Percentiles rank a stretch among this genome's conserved stretches.
phyloP scores from a whole-genome alignment of 2,888 invertebrate genomes.

The Drosophila paramelanica region DNA sequence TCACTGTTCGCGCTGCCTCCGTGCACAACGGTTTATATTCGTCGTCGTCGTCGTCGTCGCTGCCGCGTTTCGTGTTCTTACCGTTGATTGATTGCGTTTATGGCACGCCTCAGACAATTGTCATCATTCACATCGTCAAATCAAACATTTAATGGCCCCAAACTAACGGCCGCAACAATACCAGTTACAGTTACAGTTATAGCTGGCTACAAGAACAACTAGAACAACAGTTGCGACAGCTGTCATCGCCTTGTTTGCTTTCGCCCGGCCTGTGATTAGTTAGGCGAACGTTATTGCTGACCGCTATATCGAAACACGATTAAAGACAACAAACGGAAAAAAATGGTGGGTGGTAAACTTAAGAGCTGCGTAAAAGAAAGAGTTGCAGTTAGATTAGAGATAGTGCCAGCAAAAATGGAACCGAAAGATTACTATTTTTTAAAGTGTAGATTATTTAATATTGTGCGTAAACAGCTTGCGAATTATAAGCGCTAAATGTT shows the following conservation, averaged over 20 bases:
- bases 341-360: conserved; percentile 51
- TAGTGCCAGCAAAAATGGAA: neutral
- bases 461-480: conserved; percentile 3
- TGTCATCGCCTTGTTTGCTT: conserved; percentile 54
- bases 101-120: conserved; percentile 53
- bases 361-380: neutral
- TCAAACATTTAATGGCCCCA: conserved; percentile 61
- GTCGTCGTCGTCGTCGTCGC: too few relatives aligned
- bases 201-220: conserved; percentile 9
- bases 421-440: neutral
- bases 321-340: conserved; percentile 11
- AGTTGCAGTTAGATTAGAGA: neutral
- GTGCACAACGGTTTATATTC: conserved; percentile 19
- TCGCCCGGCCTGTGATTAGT: conserved; percentile 43
- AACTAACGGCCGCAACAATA: conserved; percentile 45
- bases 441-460: neutral
- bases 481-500: conserved; percentile 1
- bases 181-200: conserved; percentile 31
- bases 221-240: conserved; percentile 40
- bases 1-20: conserved; percentile 23
- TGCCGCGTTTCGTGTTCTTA: conserved; percentile 26
- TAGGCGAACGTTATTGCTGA: conserved; percentile 23
- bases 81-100: conserved; percentile 70
- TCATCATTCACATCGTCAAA: conserved; percentile 55
- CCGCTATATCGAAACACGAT: conserved; percentile 31